Conservation (phyloP, 2,113 vertebrate species). For the Salvelinus namaycush region DNA sequence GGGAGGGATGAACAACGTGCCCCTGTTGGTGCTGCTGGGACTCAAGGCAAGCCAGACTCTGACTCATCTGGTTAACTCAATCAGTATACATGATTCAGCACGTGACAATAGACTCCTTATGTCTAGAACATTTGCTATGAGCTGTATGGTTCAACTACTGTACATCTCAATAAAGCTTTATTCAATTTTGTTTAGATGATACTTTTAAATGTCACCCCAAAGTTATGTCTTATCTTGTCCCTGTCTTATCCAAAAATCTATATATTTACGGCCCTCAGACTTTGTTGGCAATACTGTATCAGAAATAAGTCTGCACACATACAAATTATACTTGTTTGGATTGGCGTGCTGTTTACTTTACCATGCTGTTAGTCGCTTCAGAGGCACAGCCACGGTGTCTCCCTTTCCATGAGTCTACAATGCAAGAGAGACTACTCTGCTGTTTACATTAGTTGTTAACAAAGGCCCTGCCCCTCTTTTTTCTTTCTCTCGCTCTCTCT, state of each 20-base stretch:
- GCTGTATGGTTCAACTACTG: not conserved
- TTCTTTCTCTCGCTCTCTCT: no score
- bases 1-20: conserved; percentile 88
- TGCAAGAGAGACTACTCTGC: no score
- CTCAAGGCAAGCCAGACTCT: conserved; percentile 74
- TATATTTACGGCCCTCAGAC: not conserved
- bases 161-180: no score
- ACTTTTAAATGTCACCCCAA: not conserved
- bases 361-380: no score
- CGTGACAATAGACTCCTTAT: no score
- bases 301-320: not conserved
- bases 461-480: no score
- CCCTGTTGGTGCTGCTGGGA: conserved; percentile 88
- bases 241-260: not conserved
- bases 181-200: not conserved
- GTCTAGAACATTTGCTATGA: not conserved
- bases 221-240: not conserved
- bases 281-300: not conserved
- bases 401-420: no score
- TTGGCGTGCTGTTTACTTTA: not conserved
- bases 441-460: no score
- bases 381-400: no score
- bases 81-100: not conserved
- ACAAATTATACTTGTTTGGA: not conserved
- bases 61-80: not conserved